These are phyloP conservation scores for Calonectris borealis DNA, from an alignment of 2,113 vertebrate genomes.

Conservation along the genomic window DNA sequence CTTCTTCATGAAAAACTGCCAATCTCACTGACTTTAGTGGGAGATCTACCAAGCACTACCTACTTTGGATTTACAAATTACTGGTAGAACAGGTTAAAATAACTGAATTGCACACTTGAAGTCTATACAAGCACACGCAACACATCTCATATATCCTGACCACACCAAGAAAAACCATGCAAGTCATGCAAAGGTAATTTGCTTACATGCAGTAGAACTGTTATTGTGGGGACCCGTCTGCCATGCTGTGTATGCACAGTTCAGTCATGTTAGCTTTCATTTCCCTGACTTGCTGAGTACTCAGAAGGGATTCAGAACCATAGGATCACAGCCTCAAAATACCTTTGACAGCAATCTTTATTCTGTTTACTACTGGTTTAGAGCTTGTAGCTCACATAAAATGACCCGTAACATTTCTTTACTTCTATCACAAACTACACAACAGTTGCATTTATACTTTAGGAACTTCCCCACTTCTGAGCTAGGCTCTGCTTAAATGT, in stretches of 20 bases:
- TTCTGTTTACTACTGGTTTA: neutral
- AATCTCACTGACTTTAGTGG: neutral
- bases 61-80: neutral
- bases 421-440: neutral
- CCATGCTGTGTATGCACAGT: neutral
- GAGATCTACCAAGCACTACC: neutral
- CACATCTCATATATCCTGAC: neutral
- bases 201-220: neutral
- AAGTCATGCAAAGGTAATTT: neutral
- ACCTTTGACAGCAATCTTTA: neutral
- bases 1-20: neutral
- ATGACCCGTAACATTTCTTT: neutral
- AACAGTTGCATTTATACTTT: neutral
- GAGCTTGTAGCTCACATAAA: neutral
- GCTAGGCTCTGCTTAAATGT: neutral
- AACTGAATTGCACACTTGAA: neutral
- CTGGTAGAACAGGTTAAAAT: neutral
- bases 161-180: neutral
- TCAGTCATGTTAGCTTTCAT: neutral
- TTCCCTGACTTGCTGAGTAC: neutral
- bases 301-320: neutral
- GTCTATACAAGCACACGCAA: accelerated
- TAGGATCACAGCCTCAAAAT: neutral
- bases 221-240: neutral
- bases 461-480: neutral